These are phyloP conservation scores for Panthera tigris DNA, from an alignment of 2,113 vertebrate species.

Conservation along the genomic window DNA sequence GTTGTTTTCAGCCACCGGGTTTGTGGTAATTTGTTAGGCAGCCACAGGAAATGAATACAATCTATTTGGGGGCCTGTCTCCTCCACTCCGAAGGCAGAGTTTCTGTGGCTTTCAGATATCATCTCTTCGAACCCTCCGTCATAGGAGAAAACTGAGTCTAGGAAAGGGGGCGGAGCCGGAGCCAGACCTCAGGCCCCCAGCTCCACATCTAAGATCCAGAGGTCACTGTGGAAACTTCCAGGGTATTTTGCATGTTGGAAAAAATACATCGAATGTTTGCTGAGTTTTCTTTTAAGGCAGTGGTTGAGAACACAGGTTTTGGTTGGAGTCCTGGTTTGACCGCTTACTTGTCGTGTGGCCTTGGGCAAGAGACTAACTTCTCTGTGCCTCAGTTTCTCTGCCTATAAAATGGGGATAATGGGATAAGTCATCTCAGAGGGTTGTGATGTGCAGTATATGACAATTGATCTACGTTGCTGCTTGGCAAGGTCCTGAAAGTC, in stretches of 20 bases:
- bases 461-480: neutral
- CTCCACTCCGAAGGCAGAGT: neutral
- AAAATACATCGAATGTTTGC: neutral
- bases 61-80: neutral
- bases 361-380: neutral
- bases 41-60: neutral
- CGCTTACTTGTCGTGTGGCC: neutral
- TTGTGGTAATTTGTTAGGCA: neutral
- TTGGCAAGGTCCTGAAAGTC: neutral
- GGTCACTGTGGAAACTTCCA: neutral
- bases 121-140: neutral
- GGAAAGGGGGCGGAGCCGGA: neutral
- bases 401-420: neutral
- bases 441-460: neutral
- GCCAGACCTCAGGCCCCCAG: neutral
- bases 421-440: neutral
- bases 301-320: neutral
- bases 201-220: neutral
- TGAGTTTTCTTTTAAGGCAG: neutral
- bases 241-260: neutral
- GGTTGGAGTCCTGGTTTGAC: neutral
- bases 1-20: neutral
- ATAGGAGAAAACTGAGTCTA: neutral
- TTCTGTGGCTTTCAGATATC: neutral
- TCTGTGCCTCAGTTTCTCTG: neutral